Base-by-base conservation (phyloP, 2,113 vertebrate species). In the Promerops cafer region DNA sequence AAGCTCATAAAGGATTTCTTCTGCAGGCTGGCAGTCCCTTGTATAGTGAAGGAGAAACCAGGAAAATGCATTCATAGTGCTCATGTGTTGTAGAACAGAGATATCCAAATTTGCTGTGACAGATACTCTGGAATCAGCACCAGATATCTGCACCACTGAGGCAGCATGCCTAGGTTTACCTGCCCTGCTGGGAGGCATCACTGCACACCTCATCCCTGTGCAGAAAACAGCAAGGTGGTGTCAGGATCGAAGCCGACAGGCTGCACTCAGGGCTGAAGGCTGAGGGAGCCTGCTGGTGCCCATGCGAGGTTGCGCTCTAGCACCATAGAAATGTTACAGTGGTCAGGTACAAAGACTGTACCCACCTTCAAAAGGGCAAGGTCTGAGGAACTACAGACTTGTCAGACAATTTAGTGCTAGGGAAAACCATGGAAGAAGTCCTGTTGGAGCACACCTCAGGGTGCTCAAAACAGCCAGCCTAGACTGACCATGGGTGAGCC, bases 41-140 rank as follows among this genome's bases (percentile, higher is more conserved):
- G 7, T 23, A 5, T 2, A 44, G 31, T 3, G 23, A 63, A 54
- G 13, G 6, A 37, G 28, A 80, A 90, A 17, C 11, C 21, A 61
- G 24, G 13, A 35, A 68, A 44, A 28, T 12, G 10, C 4, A 35
- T 42, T 74, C 22, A 17, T 17, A 37, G 28, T 16, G 23, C 16
- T 18, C 18, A 1, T 11, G 8, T 44, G 14, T 10, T 0, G 0
- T 18, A 68, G 63, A 71, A 39, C 16, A 90, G 6, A 1, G 3
- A 21, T 30, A 56, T n/a, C 16, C n/a, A 81, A 63, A 71, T 31
- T 42, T n/a, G 4, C 23, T 53, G 16, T 26, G 22, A 26, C 33
- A 87, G 15, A 5, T 5, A 23, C 24, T 60, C 30, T 70, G 50
- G 30, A 65, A 47, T 31, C 13, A 56, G 26, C 40, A 54, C 35